Percentiles rank a stretch among this genome's conserved stretches.
Evolutionary conservation across 2,797 vertebrate genomes (phyloP).

Genomic region (Gadopsis bispinosus): DNA sequence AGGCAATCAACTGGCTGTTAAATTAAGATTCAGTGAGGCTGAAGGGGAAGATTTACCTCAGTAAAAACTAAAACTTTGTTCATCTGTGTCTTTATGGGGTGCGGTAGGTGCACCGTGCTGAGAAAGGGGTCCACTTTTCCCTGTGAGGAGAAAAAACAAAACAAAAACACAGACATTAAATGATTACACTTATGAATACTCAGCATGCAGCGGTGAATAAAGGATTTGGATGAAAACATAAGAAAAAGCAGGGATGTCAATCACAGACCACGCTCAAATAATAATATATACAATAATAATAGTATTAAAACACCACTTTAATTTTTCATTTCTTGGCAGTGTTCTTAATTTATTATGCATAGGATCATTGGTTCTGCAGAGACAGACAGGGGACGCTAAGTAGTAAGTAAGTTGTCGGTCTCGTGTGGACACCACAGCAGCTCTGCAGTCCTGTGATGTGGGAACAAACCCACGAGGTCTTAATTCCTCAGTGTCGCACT

Average conservation of each 20-base stretch:
- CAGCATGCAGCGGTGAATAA: neutral
- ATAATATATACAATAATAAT: neutral
- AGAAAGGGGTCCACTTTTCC: constrained; percentile 91
- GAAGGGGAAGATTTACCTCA: constrained; percentile 80
- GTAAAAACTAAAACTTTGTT: constrained; percentile 93
- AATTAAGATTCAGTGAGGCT: constrained; percentile 32
- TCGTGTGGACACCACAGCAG: constrained; percentile 15
- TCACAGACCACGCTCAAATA: neutral
- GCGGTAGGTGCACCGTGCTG: constrained; percentile 85
- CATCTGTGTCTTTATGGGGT: constrained; percentile 81
- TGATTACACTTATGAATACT: neutral
- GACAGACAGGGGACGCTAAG: neutral
- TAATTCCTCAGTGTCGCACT: neutral
- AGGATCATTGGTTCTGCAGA: constrained; percentile 20
- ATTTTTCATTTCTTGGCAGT: constrained; percentile 32
- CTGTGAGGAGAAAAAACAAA: constrained; percentile 70
- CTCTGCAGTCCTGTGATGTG: constrained; percentile 24
- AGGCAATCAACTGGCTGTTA: constrained; percentile 1
- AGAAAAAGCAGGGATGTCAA: neutral
- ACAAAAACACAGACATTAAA: constrained; percentile 5
- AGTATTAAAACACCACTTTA: constrained; percentile 12
- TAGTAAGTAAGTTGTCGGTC: neutral
- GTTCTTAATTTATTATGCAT: constrained; percentile 41
- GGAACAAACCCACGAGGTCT: constrained; percentile 14
- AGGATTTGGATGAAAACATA: neutral